Conservation (phyloP, 2,888 invertebrate genomes). For the Liopterus haemorrhoidalis region DNA sequence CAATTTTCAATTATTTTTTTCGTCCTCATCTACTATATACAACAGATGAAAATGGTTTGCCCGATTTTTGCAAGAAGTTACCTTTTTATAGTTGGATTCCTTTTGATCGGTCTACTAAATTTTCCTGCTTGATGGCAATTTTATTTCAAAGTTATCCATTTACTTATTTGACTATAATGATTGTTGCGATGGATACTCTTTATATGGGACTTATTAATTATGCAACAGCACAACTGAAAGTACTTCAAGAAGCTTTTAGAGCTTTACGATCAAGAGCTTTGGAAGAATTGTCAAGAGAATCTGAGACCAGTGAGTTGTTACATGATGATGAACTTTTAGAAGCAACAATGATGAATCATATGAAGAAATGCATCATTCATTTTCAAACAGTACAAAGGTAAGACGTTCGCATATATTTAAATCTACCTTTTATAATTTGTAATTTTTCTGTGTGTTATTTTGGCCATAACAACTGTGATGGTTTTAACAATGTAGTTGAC, state of each 20-base stretch:
- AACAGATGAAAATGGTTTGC: not conserved
- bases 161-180: slow-evolving; percentile 39
- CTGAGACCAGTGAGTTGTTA: slow-evolving; percentile 12
- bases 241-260: slow-evolving; percentile 40
- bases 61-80: not conserved
- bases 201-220: slow-evolving; percentile 42
- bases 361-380: slow-evolving; percentile 38
- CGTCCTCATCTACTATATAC: slow-evolving; percentile 3
- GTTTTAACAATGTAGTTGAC: too few species aligned
- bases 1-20: slow-evolving; percentile 8
- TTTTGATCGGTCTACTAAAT: slow-evolving; percentile 36
- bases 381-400: slow-evolving; percentile 39
- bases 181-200: slow-evolving; percentile 39
- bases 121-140: slow-evolving; percentile 37
- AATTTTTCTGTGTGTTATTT: too few species aligned
- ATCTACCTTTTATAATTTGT: slow-evolving; percentile 3
- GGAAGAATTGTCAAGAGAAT: slow-evolving; percentile 16
- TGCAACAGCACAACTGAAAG: slow-evolving; percentile 37
- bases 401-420: slow-evolving; percentile 1
- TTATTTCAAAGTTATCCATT: slow-evolving; percentile 40
- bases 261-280: slow-evolving; percentile 33
- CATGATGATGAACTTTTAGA: slow-evolving; percentile 24
- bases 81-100: slow-evolving; percentile 37
- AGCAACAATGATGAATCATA: slow-evolving; percentile 33
- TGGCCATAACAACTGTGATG: too few species aligned